These are phyloP conservation scores for Neodiprion pinetum DNA, from an alignment of 1,140 invertebrate genomes.

Conservation along the genomic window DNA sequence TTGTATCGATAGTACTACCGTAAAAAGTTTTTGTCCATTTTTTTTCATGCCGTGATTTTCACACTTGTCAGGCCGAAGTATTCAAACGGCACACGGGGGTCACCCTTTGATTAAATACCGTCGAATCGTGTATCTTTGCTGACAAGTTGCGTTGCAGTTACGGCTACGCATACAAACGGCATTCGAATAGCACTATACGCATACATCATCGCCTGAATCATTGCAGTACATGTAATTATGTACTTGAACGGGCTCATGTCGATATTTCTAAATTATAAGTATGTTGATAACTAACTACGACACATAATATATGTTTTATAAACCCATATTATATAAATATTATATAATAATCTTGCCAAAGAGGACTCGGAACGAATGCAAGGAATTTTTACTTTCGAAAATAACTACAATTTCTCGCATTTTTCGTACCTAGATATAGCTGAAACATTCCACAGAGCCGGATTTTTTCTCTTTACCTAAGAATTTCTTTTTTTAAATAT, in stretches of 20 bases:
- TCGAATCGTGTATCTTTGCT: too few species aligned
- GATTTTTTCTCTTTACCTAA: conserved; percentile 8
- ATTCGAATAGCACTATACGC: not conserved
- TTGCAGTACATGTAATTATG: not conserved
- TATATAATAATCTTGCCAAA: not conserved
- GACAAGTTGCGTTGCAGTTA: too few species aligned
- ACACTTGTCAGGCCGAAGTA: too few species aligned
- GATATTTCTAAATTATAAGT: not conserved
- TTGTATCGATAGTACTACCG: too few species aligned
- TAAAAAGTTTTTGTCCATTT: too few species aligned
- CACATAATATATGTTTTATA: conserved; percentile 8
- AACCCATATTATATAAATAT: conserved; percentile 2
- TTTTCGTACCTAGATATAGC: too few species aligned
- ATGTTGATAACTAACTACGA: not conserved
- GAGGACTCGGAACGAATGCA: not conserved
- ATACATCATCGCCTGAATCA: not conserved
- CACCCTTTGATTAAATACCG: too few species aligned
- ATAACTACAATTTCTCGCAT: too few species aligned
- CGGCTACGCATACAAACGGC: too few species aligned
- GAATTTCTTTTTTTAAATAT: not conserved
- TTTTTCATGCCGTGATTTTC: too few species aligned
- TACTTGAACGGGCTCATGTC: not conserved
- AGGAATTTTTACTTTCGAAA: not conserved
- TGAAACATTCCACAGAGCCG: too few species aligned
- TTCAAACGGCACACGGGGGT: too few species aligned